These are phyloP conservation scores for Drosophila virilis DNA, from an alignment of 1,140 invertebrate genomes.

Conservation along the genomic window DNA sequence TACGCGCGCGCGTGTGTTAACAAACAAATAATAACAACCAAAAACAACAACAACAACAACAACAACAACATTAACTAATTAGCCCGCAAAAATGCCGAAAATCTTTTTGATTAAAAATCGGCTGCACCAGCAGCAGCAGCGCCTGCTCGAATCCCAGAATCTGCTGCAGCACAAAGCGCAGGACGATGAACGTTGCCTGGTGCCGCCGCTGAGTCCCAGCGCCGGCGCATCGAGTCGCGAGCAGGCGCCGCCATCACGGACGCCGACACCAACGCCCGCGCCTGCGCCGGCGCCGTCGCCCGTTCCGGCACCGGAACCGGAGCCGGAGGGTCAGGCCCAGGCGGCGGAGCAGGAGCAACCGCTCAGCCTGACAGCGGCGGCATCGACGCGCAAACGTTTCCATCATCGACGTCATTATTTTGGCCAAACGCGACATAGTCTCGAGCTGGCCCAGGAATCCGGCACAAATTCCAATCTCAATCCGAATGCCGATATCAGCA, in stretches of 20 bases:
- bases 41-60: slow-evolving; percentile 21
- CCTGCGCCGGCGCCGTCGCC: slow-evolving; percentile 17
- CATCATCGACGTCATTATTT: slow-evolving; percentile 81
- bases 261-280: slow-evolving; percentile 14
- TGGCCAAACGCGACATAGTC: slow-evolving; percentile 70
- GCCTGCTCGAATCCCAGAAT: slow-evolving; percentile 91
- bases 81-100: slow-evolving; percentile 90
- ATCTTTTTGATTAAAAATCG: slow-evolving; percentile 95
- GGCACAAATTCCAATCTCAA: slow-evolving; percentile 21
- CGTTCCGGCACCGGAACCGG: slow-evolving; percentile 74
- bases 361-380: slow-evolving; percentile 48
- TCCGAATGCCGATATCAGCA: slow-evolving; percentile 27
- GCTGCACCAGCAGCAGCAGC: slow-evolving; percentile 93
- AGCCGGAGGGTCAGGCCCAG: slow-evolving; percentile 62
- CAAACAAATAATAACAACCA: slow-evolving; percentile 3
- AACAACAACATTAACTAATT: slow-evolving; percentile 17
- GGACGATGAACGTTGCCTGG: slow-evolving; percentile 76
- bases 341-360: slow-evolving; percentile 52
- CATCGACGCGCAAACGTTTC: slow-evolving; percentile 68
- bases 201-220: slow-evolving; percentile 81
- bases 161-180: slow-evolving; percentile 86
- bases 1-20: slow-evolving; percentile 20
- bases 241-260: slow-evolving; percentile 9
- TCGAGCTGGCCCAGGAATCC: slow-evolving; percentile 39
- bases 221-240: slow-evolving; percentile 22